A percentile compares a stretch with the other conserved stretches of the same genome.
Evolutionary conservation across 2,888 invertebrate genomes (phyloP).

Genomic region (Hirtodrosophila trivittata): DNA sequence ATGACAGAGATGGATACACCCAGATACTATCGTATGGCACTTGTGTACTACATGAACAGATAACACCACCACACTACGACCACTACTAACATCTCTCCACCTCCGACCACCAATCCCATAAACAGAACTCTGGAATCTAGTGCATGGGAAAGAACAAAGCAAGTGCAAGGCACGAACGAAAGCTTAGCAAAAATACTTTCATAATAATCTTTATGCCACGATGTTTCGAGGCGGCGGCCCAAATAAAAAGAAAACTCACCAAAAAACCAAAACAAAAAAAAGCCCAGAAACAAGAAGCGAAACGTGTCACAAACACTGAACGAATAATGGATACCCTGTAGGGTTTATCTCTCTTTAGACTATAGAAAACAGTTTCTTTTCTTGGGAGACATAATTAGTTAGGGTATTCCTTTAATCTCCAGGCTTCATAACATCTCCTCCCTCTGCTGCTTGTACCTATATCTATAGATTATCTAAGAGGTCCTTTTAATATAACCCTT

Average conservation of each 20-base stretch:
- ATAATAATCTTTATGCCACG: slow-evolving; percentile 73
- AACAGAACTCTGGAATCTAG: not conserved
- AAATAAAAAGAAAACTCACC: slow-evolving; percentile 28
- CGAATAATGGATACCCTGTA: too few species aligned
- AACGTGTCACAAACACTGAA: too few species aligned
- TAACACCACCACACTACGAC: not conserved
- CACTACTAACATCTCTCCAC: not conserved
- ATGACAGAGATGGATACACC: slow-evolving; percentile 58
- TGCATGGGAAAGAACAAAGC: slow-evolving; percentile 15
- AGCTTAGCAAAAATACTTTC: slow-evolving; percentile 71
- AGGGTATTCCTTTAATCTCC: too few species aligned
- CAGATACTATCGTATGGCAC: slow-evolving; percentile 37
- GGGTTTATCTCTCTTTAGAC: too few species aligned
- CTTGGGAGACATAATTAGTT: too few species aligned
- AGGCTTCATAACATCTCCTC: too few species aligned
- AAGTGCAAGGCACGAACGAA: slow-evolving; percentile 38
- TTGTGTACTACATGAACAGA: not conserved
- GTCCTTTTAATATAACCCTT: not conserved
- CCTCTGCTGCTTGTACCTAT: too few species aligned
- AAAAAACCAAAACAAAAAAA: slow-evolving; percentile 17
- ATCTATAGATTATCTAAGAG: too few species aligned
- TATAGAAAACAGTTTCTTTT: too few species aligned
- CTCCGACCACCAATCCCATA: slow-evolving; percentile 3
- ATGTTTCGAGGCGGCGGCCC: slow-evolving; percentile 38
- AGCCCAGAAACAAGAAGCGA: slow-evolving; percentile 6